phyloP scores from a whole-genome alignment of 1,140 invertebrate genomes.

The Archegozetes longisetosus region DNA sequence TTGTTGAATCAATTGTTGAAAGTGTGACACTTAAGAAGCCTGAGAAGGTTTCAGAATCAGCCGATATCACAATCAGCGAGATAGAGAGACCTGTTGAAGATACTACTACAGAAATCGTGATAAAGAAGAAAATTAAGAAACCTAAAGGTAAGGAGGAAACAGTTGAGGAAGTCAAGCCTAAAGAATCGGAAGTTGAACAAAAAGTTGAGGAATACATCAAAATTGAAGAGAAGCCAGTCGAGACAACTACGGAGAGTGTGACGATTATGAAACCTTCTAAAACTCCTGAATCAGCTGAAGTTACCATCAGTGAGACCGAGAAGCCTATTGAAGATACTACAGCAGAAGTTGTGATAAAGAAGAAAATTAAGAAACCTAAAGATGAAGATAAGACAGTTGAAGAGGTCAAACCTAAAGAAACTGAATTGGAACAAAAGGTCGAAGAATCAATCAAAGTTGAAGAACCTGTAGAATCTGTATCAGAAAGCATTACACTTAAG shows the following conservation, averaged over 20 bases:
- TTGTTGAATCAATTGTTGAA: background rate
- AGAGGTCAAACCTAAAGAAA: background rate
- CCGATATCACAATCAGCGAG: background rate
- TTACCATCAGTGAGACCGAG: background rate
- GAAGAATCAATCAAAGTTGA: background rate
- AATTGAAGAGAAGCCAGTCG: conserved; percentile 26
- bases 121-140: background rate
- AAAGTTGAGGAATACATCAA: conserved; percentile 37
- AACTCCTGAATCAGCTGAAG: background rate
- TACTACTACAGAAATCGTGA: conserved; percentile 22
- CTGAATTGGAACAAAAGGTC: background rate
- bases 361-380: conserved; percentile 11
- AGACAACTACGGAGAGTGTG: conserved; percentile 7
- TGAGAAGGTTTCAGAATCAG: conserved; percentile 37
- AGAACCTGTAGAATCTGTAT: no score
- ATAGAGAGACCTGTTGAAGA: conserved; percentile 22
- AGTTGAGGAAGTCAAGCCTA: conserved; percentile 10
- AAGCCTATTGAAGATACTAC: conserved; percentile 27
- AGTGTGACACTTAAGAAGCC: background rate
- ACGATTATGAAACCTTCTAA: background rate
- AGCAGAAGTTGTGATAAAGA: background rate
- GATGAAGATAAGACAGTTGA: conserved; percentile 11
- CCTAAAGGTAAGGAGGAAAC: conserved; percentile 16
- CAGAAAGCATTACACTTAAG: background rate
- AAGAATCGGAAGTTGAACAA: conserved; percentile 25